phyloP scores from a whole-genome alignment of 1,140 invertebrate genomes.

The Meloidogyne chitwoodi region DNA sequence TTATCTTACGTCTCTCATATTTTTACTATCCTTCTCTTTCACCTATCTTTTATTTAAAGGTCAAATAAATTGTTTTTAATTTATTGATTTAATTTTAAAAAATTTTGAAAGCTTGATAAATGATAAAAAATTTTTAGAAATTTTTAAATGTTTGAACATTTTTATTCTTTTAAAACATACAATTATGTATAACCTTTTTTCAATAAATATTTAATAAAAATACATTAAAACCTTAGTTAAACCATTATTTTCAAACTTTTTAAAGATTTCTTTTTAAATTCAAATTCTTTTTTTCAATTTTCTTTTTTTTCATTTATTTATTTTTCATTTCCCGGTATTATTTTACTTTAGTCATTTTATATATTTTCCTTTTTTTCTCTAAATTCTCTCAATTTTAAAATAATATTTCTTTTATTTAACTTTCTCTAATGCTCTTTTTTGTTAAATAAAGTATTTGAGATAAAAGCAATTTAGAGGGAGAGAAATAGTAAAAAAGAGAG shows the following conservation, averaged over 20 bases:
- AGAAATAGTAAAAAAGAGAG: too few relatives aligned
- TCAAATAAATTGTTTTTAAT: neutral
- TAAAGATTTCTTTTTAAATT: too few relatives aligned
- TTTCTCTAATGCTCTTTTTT: neutral
- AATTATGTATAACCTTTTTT: too few relatives aligned
- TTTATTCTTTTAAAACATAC: too few relatives aligned
- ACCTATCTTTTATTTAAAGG: neutral
- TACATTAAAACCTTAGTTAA: too few relatives aligned
- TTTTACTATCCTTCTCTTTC: neutral
- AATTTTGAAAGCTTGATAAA: neutral
- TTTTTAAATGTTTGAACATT: too few relatives aligned
- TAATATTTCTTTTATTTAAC: neutral
- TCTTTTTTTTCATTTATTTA: neutral
- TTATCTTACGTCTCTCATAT: neutral
- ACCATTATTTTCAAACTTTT: too few relatives aligned
- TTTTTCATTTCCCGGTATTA: too few relatives aligned
- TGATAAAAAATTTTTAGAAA: too few relatives aligned
- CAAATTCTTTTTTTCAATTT: neutral
- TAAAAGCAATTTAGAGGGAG: neutral
- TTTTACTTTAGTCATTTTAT: neutral
- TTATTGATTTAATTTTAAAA: neutral
- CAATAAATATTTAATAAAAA: too few relatives aligned
- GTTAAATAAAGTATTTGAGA: neutral
- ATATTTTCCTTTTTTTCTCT: neutral
- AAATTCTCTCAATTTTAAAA: neutral